phyloP scores from a whole-genome alignment of 2,888 invertebrate species.

The Apocheima hispidaria region DNA sequence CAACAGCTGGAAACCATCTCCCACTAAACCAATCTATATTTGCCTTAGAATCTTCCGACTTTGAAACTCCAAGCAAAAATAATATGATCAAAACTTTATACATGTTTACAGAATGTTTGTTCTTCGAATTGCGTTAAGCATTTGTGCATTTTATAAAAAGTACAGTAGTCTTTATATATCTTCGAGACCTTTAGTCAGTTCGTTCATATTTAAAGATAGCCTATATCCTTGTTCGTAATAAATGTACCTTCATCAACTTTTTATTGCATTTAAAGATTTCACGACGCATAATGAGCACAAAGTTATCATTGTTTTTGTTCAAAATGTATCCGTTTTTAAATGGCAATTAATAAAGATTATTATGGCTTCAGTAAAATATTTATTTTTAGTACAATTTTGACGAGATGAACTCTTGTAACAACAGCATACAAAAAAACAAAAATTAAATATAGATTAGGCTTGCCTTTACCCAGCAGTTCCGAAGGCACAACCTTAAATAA shows the following conservation, averaged over 20 bases:
- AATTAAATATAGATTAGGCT: too few relatives aligned
- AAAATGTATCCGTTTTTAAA: background rate
- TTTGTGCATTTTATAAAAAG: background rate
- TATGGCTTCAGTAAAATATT: background rate
- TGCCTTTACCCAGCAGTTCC: too few relatives aligned
- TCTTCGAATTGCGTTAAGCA: background rate
- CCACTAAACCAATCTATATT: conserved; percentile 13
- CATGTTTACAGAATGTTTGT: background rate
- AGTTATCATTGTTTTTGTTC: background rate
- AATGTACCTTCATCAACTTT: background rate
- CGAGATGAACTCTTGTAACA: too few relatives aligned
- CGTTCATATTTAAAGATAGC: background rate
- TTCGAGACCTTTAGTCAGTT: background rate
- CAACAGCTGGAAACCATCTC: conserved; percentile 1
- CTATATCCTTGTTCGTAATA: background rate
- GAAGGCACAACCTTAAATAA: too few relatives aligned
- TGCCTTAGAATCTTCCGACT: background rate
- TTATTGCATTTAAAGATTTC: background rate
- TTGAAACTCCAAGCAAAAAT: background rate
- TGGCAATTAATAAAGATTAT: background rate
- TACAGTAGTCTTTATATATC: background rate
- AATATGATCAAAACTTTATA: background rate
- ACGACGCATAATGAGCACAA: background rate
- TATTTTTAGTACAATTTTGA: too few relatives aligned
- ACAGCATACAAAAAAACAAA: too few relatives aligned